A percentile compares a stretch with the other conserved stretches of the same genome.
phyloP scores from a whole-genome alignment of 2,797 vertebrate genomes.

The Paramormyrops hopkinsi region DNA sequence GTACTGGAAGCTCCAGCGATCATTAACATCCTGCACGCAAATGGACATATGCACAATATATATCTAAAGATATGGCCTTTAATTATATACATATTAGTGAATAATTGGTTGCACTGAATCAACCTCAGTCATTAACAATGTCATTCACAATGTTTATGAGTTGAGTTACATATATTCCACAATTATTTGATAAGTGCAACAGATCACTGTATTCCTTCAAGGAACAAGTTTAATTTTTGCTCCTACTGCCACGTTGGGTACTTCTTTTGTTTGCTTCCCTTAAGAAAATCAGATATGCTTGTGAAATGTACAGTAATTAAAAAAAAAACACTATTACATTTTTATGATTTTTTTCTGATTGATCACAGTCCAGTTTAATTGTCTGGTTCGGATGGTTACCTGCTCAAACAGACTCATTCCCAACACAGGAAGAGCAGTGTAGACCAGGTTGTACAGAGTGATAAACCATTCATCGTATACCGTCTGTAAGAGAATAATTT shows the following conservation, averaged over 20 bases:
- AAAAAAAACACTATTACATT: background rate
- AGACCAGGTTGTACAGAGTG: conserved; percentile 83
- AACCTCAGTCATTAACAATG: background rate
- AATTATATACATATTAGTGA: background rate
- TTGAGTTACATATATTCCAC: background rate
- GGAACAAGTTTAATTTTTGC: background rate
- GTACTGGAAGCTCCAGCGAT: conserved; percentile 80
- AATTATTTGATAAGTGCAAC: background rate
- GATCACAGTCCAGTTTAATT: background rate
- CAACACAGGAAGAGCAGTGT: conserved; percentile 84
- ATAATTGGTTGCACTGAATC: background rate
- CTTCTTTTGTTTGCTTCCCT: background rate
- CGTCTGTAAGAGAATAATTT: conserved; percentile 57
- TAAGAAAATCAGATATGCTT: background rate
- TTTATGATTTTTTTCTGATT: background rate
- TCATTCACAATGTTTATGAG: background rate
- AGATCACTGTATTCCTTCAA: background rate
- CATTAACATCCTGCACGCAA: conserved; percentile 76
- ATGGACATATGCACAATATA: background rate
- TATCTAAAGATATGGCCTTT: background rate
- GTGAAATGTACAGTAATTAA: background rate
- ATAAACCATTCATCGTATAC: conserved; percentile 94
- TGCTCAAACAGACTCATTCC: conserved; percentile 89
- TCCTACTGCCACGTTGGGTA: background rate
- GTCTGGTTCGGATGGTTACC: conserved; percentile 51